These are phyloP conservation scores for Odontesthes bonariensis DNA, from an alignment of 2,113 vertebrate genomes.

Conservation along the genomic window DNA sequence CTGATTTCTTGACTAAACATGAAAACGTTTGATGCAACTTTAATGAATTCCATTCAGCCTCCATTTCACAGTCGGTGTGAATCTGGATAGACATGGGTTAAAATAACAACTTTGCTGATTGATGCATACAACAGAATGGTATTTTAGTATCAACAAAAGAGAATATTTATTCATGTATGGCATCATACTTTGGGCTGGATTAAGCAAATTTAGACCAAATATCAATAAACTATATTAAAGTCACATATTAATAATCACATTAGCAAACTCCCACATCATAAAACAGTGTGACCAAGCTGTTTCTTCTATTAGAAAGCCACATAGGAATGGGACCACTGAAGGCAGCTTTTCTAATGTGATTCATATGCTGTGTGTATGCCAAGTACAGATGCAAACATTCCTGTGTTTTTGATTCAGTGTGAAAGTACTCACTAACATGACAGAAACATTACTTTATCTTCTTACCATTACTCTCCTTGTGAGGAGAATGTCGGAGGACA, in stretches of 20 bases:
- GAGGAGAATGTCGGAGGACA: constrained; percentile 30
- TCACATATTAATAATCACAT: not conserved
- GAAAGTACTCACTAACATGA: constrained; percentile 40
- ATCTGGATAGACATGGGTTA: no score
- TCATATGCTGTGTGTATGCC: constrained; percentile 41
- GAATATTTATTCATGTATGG: not conserved
- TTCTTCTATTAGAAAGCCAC: constrained; percentile 23
- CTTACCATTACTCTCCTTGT: constrained; percentile 17
- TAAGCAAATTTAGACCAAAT: not conserved
- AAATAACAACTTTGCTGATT: no score
- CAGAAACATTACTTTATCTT: constrained; percentile 24
- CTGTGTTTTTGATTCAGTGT: constrained; percentile 39
- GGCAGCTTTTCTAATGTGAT: constrained; percentile 27
- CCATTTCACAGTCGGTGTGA: no score
- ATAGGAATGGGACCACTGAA: not conserved
- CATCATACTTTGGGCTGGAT: not conserved
- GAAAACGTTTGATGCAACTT: no score
- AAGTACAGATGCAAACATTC: constrained; percentile 53
- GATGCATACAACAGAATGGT: no score
- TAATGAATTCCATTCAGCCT: no score
- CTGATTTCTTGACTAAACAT: no score
- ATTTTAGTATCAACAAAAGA: not conserved
- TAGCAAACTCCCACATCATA: not conserved
- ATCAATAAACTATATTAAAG: not conserved
- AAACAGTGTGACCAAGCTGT: constrained; percentile 9